A percentile compares a stretch with the other conserved stretches of the same genome.
These are phyloP conservation scores for Macrosoma leucophasiata DNA, from an alignment of 2,888 invertebrate genomes.

Conservation along the genomic window DNA sequence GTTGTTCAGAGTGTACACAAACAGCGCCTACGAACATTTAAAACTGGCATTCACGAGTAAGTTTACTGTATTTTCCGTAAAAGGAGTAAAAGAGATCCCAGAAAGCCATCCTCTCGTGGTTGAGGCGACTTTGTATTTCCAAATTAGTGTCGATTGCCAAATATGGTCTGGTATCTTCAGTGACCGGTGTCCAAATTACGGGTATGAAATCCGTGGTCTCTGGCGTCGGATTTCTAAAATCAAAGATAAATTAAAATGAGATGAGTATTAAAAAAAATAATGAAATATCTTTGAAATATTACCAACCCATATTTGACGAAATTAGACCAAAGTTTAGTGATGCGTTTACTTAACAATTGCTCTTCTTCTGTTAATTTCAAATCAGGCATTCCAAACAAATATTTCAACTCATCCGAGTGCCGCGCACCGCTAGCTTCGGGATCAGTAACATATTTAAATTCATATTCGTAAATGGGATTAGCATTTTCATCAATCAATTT, in stretches of 20 bases:
- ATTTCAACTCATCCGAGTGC: constrained; percentile 50
- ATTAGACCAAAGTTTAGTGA: constrained; percentile 56
- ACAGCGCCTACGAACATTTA: too few relatives aligned
- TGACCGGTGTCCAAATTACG: constrained; percentile 45
- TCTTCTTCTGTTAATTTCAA: constrained; percentile 35
- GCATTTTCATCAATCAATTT: constrained; percentile 47
- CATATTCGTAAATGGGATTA: constrained; percentile 49
- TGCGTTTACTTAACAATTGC: constrained; percentile 41
- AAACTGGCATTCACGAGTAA: constrained; percentile 36
- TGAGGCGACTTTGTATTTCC: constrained; percentile 39
- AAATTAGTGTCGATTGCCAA: constrained; percentile 50
- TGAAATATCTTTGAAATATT: background rate
- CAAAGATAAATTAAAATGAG: constrained; percentile 3
- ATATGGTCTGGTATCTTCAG: constrained; percentile 41
- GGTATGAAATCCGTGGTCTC: constrained; percentile 38
- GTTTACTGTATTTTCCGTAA: constrained; percentile 47
- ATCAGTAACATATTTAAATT: constrained; percentile 49
- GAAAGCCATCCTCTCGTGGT: constrained; percentile 55
- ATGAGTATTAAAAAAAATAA: background rate
- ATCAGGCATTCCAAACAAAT: constrained; percentile 40
- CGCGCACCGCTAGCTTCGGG: constrained; percentile 36
- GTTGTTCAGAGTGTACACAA: too few relatives aligned
- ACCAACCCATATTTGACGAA: constrained; percentile 62
- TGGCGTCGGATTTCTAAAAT: constrained; percentile 57
- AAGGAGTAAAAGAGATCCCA: constrained; percentile 60